Conservation (phyloP, 2,888 invertebrate species). For the Diogma glabrata region DNA sequence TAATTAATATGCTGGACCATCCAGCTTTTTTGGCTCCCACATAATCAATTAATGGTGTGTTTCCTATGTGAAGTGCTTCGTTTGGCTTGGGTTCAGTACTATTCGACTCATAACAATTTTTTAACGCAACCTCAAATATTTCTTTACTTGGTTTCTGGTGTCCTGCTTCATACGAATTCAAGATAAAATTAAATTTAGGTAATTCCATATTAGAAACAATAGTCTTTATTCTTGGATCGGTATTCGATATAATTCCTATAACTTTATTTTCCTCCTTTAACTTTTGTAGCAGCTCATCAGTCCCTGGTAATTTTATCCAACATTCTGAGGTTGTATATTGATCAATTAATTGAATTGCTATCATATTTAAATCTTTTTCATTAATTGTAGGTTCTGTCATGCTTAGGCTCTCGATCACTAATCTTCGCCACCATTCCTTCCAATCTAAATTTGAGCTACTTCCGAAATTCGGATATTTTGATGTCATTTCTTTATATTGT, state of each 20-base stretch:
- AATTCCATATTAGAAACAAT: slow-evolving; percentile 54
- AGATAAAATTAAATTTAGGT: slow-evolving; percentile 60
- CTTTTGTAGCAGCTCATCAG: slow-evolving; percentile 42
- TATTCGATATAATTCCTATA: slow-evolving; percentile 80
- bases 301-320: slow-evolving; percentile 57
- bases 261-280: slow-evolving; percentile 33
- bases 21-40: slow-evolving; percentile 59
- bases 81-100: too few relatives aligned
- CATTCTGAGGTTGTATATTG: slow-evolving; percentile 57
- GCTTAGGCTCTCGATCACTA: slow-evolving; percentile 28
- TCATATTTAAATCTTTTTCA: slow-evolving; percentile 21
- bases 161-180: slow-evolving; percentile 66
- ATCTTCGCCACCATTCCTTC: slow-evolving; percentile 68
- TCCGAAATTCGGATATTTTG: slow-evolving; percentile 70
- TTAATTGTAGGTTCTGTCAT: slow-evolving; percentile 23
- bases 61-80: slow-evolving; percentile 74
- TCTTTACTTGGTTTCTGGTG: slow-evolving; percentile 30
- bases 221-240: slow-evolving; percentile 63
- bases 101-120: slow-evolving; percentile 30
- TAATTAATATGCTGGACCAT: slow-evolving; percentile 46
- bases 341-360: slow-evolving; percentile 49
- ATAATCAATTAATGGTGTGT: slow-evolving; percentile 63
- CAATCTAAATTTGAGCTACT: slow-evolving; percentile 49
- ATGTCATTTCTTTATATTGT: slow-evolving; percentile 49
- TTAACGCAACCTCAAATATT: slow-evolving; percentile 39